A percentile compares a stretch with the other conserved stretches of the same genome.
Evolutionary conservation across 1,140 invertebrate genomes (phyloP).

Genomic region (Hesperophylax magnus): DNA sequence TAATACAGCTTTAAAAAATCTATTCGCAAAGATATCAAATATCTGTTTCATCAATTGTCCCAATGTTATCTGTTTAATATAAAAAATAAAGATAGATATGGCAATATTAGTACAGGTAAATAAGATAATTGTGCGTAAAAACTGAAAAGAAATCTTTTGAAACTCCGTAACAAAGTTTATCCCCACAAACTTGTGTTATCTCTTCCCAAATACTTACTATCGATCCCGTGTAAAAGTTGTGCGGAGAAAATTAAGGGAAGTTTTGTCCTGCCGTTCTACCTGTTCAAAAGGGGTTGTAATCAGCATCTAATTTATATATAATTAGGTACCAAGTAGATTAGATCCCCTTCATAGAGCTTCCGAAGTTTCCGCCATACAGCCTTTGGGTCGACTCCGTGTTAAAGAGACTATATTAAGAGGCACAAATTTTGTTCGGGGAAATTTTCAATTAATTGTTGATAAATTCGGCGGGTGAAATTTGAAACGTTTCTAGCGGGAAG

Average conservation of each 20-base stretch:
- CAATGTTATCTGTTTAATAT: too few species aligned
- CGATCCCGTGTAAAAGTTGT: conserved; percentile 52
- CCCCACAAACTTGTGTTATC: conserved; percentile 48
- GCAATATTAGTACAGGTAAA: too few species aligned
- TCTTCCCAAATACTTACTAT: conserved; percentile 56
- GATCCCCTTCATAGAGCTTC: conserved; percentile 36
- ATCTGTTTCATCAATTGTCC: too few species aligned
- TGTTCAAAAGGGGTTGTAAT: conserved; percentile 54
- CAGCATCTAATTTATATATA: conserved; percentile 59
- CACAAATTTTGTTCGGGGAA: conserved; percentile 23
- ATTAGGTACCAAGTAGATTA: conserved; percentile 56
- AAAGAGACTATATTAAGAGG: conserved; percentile 40
- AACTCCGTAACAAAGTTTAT: conserved; percentile 38
- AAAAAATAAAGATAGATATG: too few species aligned
- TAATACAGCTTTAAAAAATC: too few species aligned
- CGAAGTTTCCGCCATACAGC: conserved; percentile 37
- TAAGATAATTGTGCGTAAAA: too few species aligned
- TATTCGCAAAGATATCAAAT: too few species aligned
- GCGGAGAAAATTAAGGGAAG: conserved; percentile 54
- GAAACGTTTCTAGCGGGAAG: neutral
- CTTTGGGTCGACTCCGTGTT: conserved; percentile 21
- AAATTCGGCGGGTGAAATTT: conserved; percentile 19
- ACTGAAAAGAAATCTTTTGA: too few species aligned
- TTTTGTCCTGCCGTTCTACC: conserved; percentile 54
- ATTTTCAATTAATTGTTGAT: conserved; percentile 46